Evolutionary conservation across 2,113 vertebrate species (phyloP), one percentile per base, ranked within the genome.

Genomic region (Illadopsis cleaveri): DNA sequence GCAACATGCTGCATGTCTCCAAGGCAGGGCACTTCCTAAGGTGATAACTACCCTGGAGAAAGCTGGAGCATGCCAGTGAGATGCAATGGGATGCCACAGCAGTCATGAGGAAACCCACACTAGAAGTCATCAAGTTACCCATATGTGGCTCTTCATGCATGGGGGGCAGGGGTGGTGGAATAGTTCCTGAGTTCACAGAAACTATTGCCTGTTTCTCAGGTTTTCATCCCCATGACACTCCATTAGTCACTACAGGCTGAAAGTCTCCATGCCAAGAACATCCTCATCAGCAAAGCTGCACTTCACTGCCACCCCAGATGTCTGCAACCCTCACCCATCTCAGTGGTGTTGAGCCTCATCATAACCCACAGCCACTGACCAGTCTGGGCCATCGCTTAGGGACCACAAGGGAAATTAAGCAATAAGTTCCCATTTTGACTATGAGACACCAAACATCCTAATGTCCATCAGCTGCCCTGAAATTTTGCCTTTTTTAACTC

Each of bases 311-410:
- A n/a, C 23, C 35, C 23, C 45, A 57, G 33, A 38, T 4, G 8
- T 28, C 76, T 23, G 30, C 45, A 64, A 28, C 38, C 24, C 56
- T 33, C 65, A 70, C 51, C 5, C 6, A 0, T 16, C 35, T 35
- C 11, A 5, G 3, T 0, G 3, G 47, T 23, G 17, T 3, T 33
- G 27, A 61, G 25, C 40, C 37, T 30, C 78, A 73, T 69, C 78
- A 86, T 37, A 80, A 5, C 22, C 15, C 37, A 4, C 0, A 0
- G 51, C 23, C 1, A 0, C 31, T 1, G 2, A 48, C 45, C 12
- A 5, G 15, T 12, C 38, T 19, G 73, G 57, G 84, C 38, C 60
- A 37, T 6, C 1, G 1, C 57, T n/a, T 4, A 0, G 37, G 2
- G 0, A 1, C 35, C 5, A 1, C 1, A 19, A 72, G 5, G 42